Conservation (phyloP, 2,113 vertebrate genomes). For the Corythoichthys intestinalis region DNA sequence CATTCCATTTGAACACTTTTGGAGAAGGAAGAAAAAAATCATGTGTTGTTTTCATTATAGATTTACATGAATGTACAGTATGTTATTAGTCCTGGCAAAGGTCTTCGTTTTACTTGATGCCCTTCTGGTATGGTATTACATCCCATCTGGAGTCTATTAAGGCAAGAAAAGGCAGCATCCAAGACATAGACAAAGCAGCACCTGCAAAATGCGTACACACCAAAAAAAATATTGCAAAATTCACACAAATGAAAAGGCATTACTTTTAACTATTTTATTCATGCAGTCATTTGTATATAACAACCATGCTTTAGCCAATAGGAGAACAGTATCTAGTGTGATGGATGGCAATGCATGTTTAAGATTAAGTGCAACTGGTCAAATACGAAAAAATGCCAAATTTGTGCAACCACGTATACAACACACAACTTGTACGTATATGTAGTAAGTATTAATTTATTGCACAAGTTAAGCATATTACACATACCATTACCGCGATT, state of each 20-base stretch:
- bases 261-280: too few species aligned
- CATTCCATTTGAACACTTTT: slow-evolving; percentile 4
- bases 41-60: background rate
- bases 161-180: background rate
- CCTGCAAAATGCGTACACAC: background rate
- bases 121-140: background rate
- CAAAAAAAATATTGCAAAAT: background rate
- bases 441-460: too few species aligned
- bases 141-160: background rate
- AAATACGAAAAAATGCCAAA: too few species aligned
- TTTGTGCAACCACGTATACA: too few species aligned
- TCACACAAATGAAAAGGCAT: background rate
- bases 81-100: background rate
- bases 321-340: too few species aligned
- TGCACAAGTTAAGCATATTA: too few species aligned
- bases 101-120: background rate
- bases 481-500: too few species aligned
- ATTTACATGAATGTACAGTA: background rate
- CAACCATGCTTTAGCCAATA: too few species aligned
- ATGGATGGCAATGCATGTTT: too few species aligned
- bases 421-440: too few species aligned
- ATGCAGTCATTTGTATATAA: too few species aligned
- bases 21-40: background rate
- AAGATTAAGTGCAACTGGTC: too few species aligned
- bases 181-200: background rate